These are phyloP conservation scores for Subacronicta megacephala DNA, from an alignment of 2,888 invertebrate species.

Conservation along the genomic window DNA sequence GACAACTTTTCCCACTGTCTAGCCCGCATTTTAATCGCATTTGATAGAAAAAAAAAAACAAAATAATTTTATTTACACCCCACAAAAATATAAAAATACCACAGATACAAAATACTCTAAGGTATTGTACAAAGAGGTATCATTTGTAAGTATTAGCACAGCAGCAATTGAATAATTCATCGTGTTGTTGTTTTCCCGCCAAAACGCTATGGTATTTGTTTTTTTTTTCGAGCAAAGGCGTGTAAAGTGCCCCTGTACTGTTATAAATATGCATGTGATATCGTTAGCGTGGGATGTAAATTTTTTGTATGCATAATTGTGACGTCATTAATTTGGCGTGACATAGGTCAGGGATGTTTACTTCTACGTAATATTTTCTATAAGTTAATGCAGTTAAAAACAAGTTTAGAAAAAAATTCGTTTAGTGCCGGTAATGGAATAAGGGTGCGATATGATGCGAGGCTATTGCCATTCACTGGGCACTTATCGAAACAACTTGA, in stretches of 20 bases:
- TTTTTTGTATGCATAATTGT: constrained; percentile 69
- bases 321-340: constrained; percentile 36
- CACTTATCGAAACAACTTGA: too few relatives aligned
- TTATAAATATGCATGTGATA: constrained; percentile 70
- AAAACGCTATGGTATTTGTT: constrained; percentile 43
- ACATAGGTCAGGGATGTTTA: constrained; percentile 57
- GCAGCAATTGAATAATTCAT: constrained; percentile 78
- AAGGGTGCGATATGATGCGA: too few relatives aligned
- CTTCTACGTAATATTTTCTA: constrained; percentile 3
- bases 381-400: too few relatives aligned
- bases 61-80: neutral
- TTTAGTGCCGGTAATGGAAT: too few relatives aligned
- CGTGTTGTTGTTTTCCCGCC: constrained; percentile 60
- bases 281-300: constrained; percentile 68
- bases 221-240: constrained; percentile 63
- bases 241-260: constrained; percentile 39
- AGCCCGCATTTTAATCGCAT: too few relatives aligned
- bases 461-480: too few relatives aligned
- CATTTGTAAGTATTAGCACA: constrained; percentile 76
- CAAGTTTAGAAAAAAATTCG: too few relatives aligned
- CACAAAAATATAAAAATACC: neutral
- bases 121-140: constrained; percentile 41
- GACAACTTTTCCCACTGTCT: too few relatives aligned
- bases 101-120: constrained; percentile 40
- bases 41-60: too few relatives aligned